Evolutionary conservation across 1,140 invertebrate species (phyloP).

Genomic region (Carposina sasakii): DNA sequence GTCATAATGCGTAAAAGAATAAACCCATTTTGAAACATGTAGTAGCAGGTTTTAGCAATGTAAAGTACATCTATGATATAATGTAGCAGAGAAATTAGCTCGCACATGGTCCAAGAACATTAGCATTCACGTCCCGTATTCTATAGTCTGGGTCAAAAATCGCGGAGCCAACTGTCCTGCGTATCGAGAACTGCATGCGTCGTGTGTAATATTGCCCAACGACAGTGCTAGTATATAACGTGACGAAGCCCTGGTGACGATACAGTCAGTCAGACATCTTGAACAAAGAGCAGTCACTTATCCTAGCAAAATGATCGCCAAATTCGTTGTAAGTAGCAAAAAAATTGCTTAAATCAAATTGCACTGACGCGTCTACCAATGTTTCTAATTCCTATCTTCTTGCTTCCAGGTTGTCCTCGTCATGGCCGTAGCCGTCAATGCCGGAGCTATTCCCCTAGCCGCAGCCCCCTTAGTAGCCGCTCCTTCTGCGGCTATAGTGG

Average conservation of each 20-base stretch:
- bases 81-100: slow-evolving; percentile 55
- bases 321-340: slow-evolving; percentile 72
- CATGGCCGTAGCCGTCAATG: slow-evolving; percentile 46
- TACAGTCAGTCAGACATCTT: slow-evolving; percentile 53
- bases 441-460: slow-evolving; percentile 48
- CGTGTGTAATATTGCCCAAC: slow-evolving; percentile 45
- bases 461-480: slow-evolving; percentile 61
- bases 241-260: slow-evolving; percentile 38
- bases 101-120: slow-evolving; percentile 53
- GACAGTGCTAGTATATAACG: slow-evolving; percentile 56
- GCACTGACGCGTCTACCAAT: too few species aligned
- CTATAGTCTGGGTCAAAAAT: slow-evolving; percentile 56
- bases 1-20: too few species aligned
- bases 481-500: slow-evolving; percentile 59
- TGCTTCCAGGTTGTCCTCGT: slow-evolving; percentile 67
- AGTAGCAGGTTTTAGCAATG: too few species aligned
- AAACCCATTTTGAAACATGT: too few species aligned
- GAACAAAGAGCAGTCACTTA: slow-evolving; percentile 56
- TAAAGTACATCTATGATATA: slow-evolving; percentile 54
- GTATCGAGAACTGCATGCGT: slow-evolving; percentile 35
- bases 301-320: slow-evolving; percentile 73
- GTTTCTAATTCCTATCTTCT: too few species aligned
- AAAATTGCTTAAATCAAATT: not conserved
- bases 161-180: slow-evolving; percentile 47
- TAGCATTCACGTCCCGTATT: slow-evolving; percentile 53